phyloP scores from a whole-genome alignment of 1,140 invertebrate species.

The Trachelipus rathkii region DNA sequence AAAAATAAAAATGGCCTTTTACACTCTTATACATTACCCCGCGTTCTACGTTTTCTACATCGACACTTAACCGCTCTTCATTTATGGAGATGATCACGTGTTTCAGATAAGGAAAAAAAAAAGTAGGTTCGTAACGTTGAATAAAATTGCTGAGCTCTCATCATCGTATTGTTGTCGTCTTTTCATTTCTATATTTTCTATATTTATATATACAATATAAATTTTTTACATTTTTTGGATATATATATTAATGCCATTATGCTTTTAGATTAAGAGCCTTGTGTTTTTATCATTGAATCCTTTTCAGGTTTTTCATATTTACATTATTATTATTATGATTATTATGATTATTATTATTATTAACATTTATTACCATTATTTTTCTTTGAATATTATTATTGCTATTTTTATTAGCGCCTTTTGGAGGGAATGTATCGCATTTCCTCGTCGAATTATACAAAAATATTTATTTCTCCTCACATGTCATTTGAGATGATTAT shows the following conservation, averaged over 20 bases:
- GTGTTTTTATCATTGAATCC: not conserved
- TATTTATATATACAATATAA: not conserved
- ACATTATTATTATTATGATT: not conserved
- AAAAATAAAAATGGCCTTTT: slow-evolving; percentile 2
- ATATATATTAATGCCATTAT: not conserved
- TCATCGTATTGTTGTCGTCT: not conserved
- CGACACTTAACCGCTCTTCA: too few relatives aligned
- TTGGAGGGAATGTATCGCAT: not conserved
- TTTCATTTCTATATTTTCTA: too few relatives aligned
- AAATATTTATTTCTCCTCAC: not conserved
- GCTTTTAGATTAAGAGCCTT: slow-evolving; percentile 7
- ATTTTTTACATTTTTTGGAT: not conserved
- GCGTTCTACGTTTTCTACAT: too few relatives aligned
- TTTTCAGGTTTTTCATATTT: slow-evolving; percentile 10
- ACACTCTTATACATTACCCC: not conserved
- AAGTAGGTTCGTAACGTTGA: not conserved
- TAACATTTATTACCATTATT: not conserved
- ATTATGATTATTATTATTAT: not conserved
- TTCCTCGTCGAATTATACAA: not conserved
- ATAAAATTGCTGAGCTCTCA: not conserved
- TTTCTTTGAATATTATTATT: not conserved
- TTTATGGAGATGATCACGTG: too few relatives aligned
- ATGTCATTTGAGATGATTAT: not conserved
- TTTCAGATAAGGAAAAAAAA: not conserved
- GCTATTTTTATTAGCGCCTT: not conserved